Evolutionary conservation across 2,113 vertebrate species (phyloP).

Genomic region (Stigmatopora nigra): DNA sequence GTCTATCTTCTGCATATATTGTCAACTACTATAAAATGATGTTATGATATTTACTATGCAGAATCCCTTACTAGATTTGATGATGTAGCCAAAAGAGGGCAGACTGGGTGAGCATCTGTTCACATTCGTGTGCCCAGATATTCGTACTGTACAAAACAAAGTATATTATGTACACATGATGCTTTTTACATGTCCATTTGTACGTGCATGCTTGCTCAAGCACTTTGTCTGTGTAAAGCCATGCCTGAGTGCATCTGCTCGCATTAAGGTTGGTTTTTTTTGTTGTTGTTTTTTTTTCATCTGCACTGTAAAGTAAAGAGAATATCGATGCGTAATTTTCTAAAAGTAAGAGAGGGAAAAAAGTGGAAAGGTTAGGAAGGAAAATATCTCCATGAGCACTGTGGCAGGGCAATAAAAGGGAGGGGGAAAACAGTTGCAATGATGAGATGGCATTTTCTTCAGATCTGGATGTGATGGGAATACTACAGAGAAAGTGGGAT

Average conservation of each 20-base stretch:
- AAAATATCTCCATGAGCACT: conserved; percentile 40
- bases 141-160: conserved; percentile 27
- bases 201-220: conserved; percentile 13
- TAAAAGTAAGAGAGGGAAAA: conserved; percentile 43
- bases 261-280: conserved; percentile 16
- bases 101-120: conserved; percentile 30
- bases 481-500: conserved; percentile 38
- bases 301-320: neutral
- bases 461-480: conserved; percentile 59
- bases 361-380: conserved; percentile 54
- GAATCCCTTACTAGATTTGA: conserved; percentile 20
- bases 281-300: conserved; percentile 8
- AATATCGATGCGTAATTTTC: conserved; percentile 38
- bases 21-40: conserved; percentile 2
- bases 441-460: conserved; percentile 69
- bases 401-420: conserved; percentile 41
- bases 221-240: conserved; percentile 18
- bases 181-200: conserved; percentile 21
- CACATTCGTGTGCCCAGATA: conserved; percentile 14
- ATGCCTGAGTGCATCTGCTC: conserved; percentile 20
- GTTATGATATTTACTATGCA: conserved; percentile 30
- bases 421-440: conserved; percentile 45
- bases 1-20: conserved; percentile 14
- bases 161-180: conserved; percentile 20
- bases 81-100: conserved; percentile 37